These are phyloP conservation scores for Flexamia atlantica DNA, from an alignment of 2,888 invertebrate species.

Conservation along the genomic window DNA sequence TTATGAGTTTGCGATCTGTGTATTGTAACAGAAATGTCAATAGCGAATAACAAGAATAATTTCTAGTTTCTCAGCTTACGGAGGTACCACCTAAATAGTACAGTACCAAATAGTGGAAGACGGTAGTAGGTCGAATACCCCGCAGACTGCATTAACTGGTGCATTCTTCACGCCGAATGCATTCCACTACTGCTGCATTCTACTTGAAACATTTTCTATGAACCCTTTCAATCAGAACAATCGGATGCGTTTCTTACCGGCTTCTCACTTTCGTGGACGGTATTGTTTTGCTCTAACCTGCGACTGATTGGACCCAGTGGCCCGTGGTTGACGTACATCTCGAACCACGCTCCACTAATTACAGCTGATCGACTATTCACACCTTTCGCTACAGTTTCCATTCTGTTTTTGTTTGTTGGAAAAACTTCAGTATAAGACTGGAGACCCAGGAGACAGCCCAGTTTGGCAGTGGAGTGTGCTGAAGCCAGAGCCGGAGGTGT, in stretches of 20 bases:
- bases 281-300: slow-evolving; percentile 34
- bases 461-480: slow-evolving; percentile 9
- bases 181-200: not conserved
- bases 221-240: not conserved
- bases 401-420: slow-evolving; percentile 25
- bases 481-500: not conserved
- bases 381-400: slow-evolving; percentile 54
- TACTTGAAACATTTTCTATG: not conserved
- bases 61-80: too few species aligned
- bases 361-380: slow-evolving; percentile 43
- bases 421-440: slow-evolving; percentile 26
- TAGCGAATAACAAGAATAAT: too few species aligned
- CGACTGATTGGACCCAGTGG: slow-evolving; percentile 18
- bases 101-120: too few species aligned
- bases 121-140: not conserved
- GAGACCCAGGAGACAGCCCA: not conserved
- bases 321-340: slow-evolving; percentile 47
- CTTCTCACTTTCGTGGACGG: slow-evolving; percentile 31
- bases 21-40: too few species aligned
- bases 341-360: slow-evolving; percentile 54
- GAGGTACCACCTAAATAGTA: too few species aligned
- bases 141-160: not conserved
- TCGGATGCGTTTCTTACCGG: not conserved
- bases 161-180: not conserved
- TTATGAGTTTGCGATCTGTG: too few species aligned